Conservation (phyloP, 2,888 invertebrate species). For the Dasysyrphus albostriatus region DNA sequence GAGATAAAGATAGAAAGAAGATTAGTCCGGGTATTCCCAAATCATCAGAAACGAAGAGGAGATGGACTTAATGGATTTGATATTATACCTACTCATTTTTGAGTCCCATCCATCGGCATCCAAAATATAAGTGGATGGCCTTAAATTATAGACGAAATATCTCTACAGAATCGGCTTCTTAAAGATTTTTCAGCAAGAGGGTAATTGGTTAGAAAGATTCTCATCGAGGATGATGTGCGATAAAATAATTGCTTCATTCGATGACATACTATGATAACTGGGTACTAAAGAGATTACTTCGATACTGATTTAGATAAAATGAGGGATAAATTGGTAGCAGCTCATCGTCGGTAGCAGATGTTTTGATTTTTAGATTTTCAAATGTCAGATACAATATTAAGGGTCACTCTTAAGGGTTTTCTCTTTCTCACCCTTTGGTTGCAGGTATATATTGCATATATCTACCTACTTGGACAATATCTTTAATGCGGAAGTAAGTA, state of each 20-base stretch:
- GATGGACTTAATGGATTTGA: conserved; percentile 47
- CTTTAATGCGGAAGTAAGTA: conserved; percentile 12
- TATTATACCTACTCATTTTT: conserved; percentile 19
- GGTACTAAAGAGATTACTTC: conserved; percentile 61
- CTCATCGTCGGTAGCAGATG: conserved; percentile 49
- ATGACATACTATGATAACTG: conserved; percentile 50
- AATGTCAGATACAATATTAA: neutral
- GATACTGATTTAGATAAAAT: conserved; percentile 69
- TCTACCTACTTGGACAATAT: neutral
- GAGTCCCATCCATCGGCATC: conserved; percentile 36
- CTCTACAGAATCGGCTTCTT: conserved; percentile 17
- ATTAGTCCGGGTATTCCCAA: neutral
- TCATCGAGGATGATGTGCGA: conserved; percentile 4
- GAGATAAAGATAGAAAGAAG: conserved; percentile 46
- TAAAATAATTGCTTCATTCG: conserved; percentile 32
- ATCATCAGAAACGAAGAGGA: conserved; percentile 1
- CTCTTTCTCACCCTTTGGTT: conserved; percentile 52
- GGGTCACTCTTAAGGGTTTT: conserved; percentile 31
- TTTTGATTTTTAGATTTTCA: conserved; percentile 14
- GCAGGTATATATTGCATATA: neutral
- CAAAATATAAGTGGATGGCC: conserved; percentile 51
- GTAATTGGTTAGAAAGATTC: conserved; percentile 64
- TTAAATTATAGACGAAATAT: neutral
- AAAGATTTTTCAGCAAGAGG: conserved; percentile 7
- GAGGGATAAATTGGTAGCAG: conserved; percentile 36